A percentile compares a stretch with the other conserved stretches of the same genome.
These are phyloP conservation scores for Ictidomys tridecemlineatus DNA, from an alignment of 2,113 vertebrate genomes.

Conservation along the genomic window DNA sequence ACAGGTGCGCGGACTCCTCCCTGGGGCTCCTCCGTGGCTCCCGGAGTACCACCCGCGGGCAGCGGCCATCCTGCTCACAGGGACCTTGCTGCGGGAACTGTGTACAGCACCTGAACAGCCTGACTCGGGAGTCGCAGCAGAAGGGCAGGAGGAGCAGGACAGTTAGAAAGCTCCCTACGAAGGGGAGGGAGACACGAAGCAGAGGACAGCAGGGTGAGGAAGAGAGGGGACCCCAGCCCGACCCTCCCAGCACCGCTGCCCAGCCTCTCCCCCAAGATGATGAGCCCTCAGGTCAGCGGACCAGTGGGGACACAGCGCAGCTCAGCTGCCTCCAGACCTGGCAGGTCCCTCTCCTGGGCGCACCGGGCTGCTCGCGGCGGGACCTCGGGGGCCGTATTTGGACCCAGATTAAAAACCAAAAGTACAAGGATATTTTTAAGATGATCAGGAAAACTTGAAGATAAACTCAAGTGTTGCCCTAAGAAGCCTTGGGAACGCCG, in stretches of 20 bases:
- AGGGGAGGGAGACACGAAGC: too few species aligned
- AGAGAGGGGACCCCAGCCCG: too few species aligned
- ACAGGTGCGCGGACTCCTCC: neutral
- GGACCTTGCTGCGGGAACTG: neutral
- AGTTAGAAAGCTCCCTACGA: too few species aligned
- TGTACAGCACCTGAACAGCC: neutral
- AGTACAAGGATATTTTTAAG: neutral
- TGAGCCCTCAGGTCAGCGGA: too few species aligned
- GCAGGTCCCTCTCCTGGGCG: neutral
- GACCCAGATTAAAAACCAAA: neutral
- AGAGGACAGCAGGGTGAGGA: too few species aligned
- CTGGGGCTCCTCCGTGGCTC: too few species aligned
- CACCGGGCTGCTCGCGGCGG: neutral
- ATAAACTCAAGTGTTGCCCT: neutral
- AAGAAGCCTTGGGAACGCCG: neutral
- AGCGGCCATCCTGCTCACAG: neutral
- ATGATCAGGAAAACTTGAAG: neutral
- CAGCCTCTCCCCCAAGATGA: too few species aligned
- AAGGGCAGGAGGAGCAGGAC: too few species aligned
- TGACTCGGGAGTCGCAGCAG: too few species aligned
- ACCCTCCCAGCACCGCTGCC: too few species aligned
- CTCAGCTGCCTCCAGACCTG: too few species aligned
- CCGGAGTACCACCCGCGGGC: accelerated
- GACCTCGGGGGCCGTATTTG: neutral
- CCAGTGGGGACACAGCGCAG: too few species aligned